These are phyloP conservation scores for Aphelenchoides fujianensis DNA, from an alignment of 1,140 invertebrate genomes.

Conservation along the genomic window DNA sequence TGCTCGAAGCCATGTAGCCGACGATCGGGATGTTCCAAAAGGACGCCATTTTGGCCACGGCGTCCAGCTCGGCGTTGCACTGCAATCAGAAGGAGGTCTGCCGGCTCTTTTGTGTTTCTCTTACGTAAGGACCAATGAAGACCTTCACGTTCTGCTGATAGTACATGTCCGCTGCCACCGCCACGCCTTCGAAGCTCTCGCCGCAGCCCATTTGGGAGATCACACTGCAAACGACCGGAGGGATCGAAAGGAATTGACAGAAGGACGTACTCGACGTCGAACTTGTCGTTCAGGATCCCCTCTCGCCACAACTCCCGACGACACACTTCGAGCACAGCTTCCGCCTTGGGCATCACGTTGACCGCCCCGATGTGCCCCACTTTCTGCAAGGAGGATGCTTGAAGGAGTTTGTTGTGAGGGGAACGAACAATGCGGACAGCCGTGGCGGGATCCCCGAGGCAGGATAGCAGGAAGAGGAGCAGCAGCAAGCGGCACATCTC, in stretches of 20 bases:
- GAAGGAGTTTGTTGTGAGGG: too few relatives aligned
- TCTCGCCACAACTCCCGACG: conserved; percentile 53
- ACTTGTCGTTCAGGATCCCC: conserved; percentile 51
- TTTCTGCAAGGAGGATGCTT: too few relatives aligned
- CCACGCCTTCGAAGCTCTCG: conserved; percentile 59
- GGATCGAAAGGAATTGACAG: conserved; percentile 10
- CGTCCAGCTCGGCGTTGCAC: conserved; percentile 52
- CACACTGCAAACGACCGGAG: conserved; percentile 31
- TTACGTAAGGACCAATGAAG: conserved; percentile 51
- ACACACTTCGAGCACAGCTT: conserved; percentile 54
- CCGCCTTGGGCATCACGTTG: conserved; percentile 60
- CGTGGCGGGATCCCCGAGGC: neutral
- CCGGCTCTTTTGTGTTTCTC: neutral
- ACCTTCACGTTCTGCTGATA: conserved; percentile 60
- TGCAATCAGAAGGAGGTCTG: neutral
- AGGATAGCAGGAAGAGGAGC: neutral
- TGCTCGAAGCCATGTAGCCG: conserved; percentile 56
- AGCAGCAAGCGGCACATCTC: neutral
- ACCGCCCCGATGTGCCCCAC: conserved; percentile 60
- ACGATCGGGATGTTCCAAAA: conserved; percentile 56
- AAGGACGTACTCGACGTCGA: conserved; percentile 54
- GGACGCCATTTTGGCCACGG: conserved; percentile 51
- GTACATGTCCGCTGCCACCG: conserved; percentile 61
- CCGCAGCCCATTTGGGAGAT: conserved; percentile 54
- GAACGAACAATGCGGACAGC: conserved; percentile 1